Evolutionary conservation across 2,113 vertebrate genomes (phyloP), one percentile per base, ranked within the genome.

Genomic region (Anoplopoma fimbria): DNA sequence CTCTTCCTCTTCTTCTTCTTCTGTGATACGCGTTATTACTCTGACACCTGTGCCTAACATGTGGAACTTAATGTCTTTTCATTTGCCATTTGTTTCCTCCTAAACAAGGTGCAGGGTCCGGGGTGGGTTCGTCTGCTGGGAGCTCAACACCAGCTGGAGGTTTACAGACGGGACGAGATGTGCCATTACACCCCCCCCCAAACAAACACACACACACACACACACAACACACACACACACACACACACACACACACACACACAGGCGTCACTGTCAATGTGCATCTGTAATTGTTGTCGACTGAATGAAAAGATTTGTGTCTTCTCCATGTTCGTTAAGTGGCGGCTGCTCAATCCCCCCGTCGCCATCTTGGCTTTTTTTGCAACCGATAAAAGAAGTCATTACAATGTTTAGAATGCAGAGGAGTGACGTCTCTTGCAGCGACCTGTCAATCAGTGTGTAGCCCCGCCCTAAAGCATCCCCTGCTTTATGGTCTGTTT

Each of bases 61-160:
- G 92, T 94, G 93, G 89, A 92, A 88, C 87, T 93, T 93, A 91
- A 94, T 93, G 89, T 92, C 88, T 92, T 91, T 90, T 91, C 91
- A 92, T 92, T 91, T 89, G 82, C 92, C 89, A 87, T 93, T 92
- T 94, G 92, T 86, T 93, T 58, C 88, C 74, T 84, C 70, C 80
- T 84, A 91, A 94, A 93, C 91, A 93, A 93, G 86, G 90, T 83
- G 81, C 87, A 57, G 77, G 38, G 88, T 70, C 81, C 74, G 1
- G 67, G 61, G 57, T 69, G 77, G 61, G 25, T 78, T 40, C 34
- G 51, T 75, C 81, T 83, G 86, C 78, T 49, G 74, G 69, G 84
- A 78, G 79, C 63, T 69, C 88, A 25, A 55, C 86, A 51, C 80
- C 92, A 93, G 92, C 92, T 93, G 93, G 83, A 83, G 81, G 69